Evolutionary conservation across 2,113 vertebrate genomes (phyloP).

Genomic region (Nesogale talazaci): DNA sequence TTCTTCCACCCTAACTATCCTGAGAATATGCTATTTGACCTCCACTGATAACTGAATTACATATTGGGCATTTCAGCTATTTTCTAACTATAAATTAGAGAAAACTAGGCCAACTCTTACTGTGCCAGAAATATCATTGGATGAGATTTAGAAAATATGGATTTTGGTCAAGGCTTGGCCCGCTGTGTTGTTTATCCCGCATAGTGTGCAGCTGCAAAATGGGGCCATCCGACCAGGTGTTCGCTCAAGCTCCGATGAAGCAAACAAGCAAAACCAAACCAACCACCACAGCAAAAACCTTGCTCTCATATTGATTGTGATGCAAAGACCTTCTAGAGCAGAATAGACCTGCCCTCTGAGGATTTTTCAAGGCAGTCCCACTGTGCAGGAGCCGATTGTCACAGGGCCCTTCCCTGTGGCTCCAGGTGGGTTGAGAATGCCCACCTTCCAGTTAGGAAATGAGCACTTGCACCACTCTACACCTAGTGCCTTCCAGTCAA

Average conservation of each 20-base stretch:
- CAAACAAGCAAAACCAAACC: background rate
- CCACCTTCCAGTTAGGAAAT: background rate
- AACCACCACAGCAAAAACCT: no score
- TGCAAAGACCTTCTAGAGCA: background rate
- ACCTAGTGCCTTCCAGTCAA: background rate
- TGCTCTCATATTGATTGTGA: no score
- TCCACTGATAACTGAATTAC: background rate
- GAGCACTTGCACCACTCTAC: background rate
- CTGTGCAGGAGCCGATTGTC: background rate
- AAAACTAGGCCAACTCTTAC: background rate
- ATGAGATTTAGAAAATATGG: background rate
- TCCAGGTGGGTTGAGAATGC: background rate
- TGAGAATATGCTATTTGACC: background rate
- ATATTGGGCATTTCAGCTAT: background rate
- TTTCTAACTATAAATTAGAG: slow-evolving; percentile 21
- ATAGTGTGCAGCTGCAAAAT: background rate
- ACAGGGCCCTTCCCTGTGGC: background rate
- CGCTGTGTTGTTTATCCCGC: background rate
- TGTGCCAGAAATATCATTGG: background rate
- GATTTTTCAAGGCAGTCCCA: background rate
- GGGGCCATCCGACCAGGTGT: background rate
- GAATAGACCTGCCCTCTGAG: background rate
- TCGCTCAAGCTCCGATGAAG: background rate
- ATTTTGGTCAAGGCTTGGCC: background rate
- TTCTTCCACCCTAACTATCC: no score